Percentiles rank a stretch among this genome's conserved stretches.
Evolutionary conservation across 1,140 invertebrate genomes (phyloP).

Genomic region (Hylyphantes graminicola): DNA sequence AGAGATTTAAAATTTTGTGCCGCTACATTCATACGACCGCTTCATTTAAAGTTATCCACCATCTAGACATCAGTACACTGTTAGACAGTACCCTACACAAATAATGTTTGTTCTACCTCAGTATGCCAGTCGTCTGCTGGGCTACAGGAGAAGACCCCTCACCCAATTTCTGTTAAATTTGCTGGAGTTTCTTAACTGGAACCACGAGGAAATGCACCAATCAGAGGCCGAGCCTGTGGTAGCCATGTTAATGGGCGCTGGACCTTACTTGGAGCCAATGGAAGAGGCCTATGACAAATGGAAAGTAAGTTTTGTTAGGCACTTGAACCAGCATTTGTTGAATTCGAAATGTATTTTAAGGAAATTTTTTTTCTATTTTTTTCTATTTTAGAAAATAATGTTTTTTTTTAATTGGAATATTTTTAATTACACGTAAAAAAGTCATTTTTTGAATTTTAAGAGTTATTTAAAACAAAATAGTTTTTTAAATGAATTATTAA

Average conservation of each 20-base stretch:
- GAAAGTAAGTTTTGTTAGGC: conserved; percentile 1
- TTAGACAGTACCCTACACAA: not conserved
- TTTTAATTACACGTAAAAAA: too few species aligned
- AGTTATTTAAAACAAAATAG: too few species aligned
- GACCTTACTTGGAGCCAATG: not conserved
- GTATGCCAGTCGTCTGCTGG: conserved; percentile 14
- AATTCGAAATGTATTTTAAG: not conserved
- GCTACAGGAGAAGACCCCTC: not conserved
- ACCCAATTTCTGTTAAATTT: not conserved
- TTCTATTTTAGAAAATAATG: too few species aligned
- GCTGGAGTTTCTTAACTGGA: not conserved
- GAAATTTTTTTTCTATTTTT: too few species aligned
- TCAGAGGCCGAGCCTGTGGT: conserved; percentile 24
- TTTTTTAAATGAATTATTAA: too few species aligned
- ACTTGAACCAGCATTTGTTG: not conserved
- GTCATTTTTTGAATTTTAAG: too few species aligned
- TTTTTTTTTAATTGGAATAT: too few species aligned
- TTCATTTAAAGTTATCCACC: too few species aligned
- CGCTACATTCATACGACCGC: too few species aligned
- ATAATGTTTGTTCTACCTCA: not conserved
- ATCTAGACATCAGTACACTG: too few species aligned
- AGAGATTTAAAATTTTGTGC: too few species aligned
- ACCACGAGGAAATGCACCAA: not conserved
- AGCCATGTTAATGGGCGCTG: conserved; percentile 7
- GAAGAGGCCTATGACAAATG: not conserved